phyloP scores from a whole-genome alignment of 2,888 invertebrate species.

The Agrilus cyanescens region DNA sequence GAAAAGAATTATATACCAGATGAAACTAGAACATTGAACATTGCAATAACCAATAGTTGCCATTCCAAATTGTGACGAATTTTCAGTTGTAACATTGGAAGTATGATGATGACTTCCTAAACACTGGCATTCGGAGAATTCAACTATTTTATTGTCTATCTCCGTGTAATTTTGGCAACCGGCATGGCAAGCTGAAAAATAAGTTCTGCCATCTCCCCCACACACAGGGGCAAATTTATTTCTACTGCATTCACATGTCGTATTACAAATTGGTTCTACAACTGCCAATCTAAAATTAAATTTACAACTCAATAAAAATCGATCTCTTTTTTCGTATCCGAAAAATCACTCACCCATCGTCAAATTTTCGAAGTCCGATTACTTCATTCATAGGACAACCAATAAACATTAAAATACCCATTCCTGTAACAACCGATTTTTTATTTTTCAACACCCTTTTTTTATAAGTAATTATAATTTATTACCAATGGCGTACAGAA shows the following conservation, averaged over 20 bases:
- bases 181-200: slow-evolving; percentile 82
- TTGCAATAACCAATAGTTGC: slow-evolving; percentile 74
- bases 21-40: slow-evolving; percentile 65
- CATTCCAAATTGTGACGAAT: slow-evolving; percentile 28
- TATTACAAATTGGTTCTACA: slow-evolving; percentile 50
- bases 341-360: slow-evolving; percentile 30
- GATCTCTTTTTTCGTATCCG: neutral
- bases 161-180: slow-evolving; percentile 59
- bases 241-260: slow-evolving; percentile 58
- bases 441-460: too few species aligned
- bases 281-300: slow-evolving; percentile 21
- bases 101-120: slow-evolving; percentile 21
- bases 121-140: slow-evolving; percentile 43
- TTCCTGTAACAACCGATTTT: slow-evolving; percentile 39
- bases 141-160: slow-evolving; percentile 44
- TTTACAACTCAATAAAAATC: neutral
- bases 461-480: too few species aligned
- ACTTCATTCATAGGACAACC: slow-evolving; percentile 81
- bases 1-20: slow-evolving; percentile 71
- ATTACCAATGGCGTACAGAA: slow-evolving; percentile 68
- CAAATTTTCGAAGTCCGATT: slow-evolving; percentile 44
- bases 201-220: slow-evolving; percentile 69
- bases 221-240: slow-evolving; percentile 77
- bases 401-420: slow-evolving; percentile 79
- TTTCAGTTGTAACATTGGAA: slow-evolving; percentile 17